Base-by-base conservation (phyloP, 1,140 invertebrate species). In the Pteromalus puparum region DNA sequence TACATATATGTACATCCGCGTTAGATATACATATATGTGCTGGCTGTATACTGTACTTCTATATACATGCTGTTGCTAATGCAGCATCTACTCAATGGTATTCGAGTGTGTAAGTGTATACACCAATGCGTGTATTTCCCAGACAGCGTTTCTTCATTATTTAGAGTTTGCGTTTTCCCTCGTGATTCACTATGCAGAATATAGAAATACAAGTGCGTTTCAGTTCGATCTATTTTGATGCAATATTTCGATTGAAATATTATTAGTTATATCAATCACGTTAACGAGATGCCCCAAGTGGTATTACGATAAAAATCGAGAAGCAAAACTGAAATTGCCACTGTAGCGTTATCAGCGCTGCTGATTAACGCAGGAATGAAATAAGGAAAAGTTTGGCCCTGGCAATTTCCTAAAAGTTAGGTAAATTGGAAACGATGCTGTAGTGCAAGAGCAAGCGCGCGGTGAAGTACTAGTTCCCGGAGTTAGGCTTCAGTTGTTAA, bases 341-440 rank as follows among this genome's bases (percentile, higher is more conserved):
- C 13, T 21, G 30, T 5, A 6, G 26, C 42, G 34, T n/a, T 76
- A 53, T 38, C 38, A 76, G 21, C 18, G 18, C 18, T 61, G 24
- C 38, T 46, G 38, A 38, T 48, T 48, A 2, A 76, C 21, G 46
- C 48, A 18, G 18, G 10, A 79, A 68, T 65, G 77, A 79, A 68
- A 68, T 68, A 68, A 30, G 15, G 61, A 79, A 79, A 65, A 61
- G 46, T 65, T 78, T 61, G 61, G 13, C 46, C 13, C 28, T 48
- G 12, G 48, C 28, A 65, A 78, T 78, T 78, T 65, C 48, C 76
- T 15, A 78, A 78, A 78, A 65, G 76, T 78, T 79, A 68, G 28
- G 65, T 68, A 79, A 68, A 79, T 79, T 79, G 61, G 77, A 79
- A 79, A 68, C 21, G 77, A 68, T 79, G 77, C 30, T 78, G 76